Percentiles rank a stretch among this genome's conserved stretches.
These are phyloP conservation scores for Oscheius sp. DNA, from an alignment of 2,888 invertebrate genomes.

Conservation along the genomic window DNA sequence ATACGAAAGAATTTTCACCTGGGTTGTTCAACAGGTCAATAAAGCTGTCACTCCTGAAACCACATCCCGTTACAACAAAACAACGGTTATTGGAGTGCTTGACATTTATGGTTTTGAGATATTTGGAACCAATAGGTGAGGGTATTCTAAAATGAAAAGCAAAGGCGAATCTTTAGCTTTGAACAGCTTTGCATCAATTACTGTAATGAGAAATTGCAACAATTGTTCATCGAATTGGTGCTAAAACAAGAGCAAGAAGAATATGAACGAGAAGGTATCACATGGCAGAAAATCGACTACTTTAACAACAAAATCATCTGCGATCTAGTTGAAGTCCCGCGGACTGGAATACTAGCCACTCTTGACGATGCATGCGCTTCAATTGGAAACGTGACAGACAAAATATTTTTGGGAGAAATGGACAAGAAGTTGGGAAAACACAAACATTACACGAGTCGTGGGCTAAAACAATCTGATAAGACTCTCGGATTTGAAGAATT, in stretches of 20 bases:
- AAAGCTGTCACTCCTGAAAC: conserved; percentile 78
- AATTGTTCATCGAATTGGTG: conserved; percentile 95
- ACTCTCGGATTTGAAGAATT: conserved; percentile 72
- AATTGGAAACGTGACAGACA: conserved; percentile 87
- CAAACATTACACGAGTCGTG: conserved; percentile 84
- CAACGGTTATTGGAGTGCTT: conserved; percentile 88
- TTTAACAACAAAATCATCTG: conserved; percentile 97
- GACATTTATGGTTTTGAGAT: conserved; percentile 99
- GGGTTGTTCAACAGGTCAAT: conserved; percentile 92
- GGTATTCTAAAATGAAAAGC: not conserved
- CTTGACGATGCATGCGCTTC: conserved; percentile 96
- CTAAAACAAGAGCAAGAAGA: conserved; percentile 98
- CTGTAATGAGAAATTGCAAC: conserved; percentile 97
- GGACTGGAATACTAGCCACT: conserved; percentile 88
- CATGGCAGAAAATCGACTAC: conserved; percentile 79
- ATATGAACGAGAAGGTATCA: conserved; percentile 90
- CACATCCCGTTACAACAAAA: conserved; percentile 74
- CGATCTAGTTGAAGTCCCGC: conserved; percentile 90
- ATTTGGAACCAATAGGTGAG: conserved; percentile 88
- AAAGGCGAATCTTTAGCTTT: conserved; percentile 73
- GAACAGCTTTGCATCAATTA: conserved; percentile 99
- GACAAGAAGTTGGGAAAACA: conserved; percentile 86
- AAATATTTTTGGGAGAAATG: conserved; percentile 85
- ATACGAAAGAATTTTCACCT: conserved; percentile 91
- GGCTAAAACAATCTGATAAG: conserved; percentile 77